A percentile compares a stretch with the other conserved stretches of the same genome.
phyloP scores from a whole-genome alignment of 2,797 vertebrate species.

The Callimico goeldii region DNA sequence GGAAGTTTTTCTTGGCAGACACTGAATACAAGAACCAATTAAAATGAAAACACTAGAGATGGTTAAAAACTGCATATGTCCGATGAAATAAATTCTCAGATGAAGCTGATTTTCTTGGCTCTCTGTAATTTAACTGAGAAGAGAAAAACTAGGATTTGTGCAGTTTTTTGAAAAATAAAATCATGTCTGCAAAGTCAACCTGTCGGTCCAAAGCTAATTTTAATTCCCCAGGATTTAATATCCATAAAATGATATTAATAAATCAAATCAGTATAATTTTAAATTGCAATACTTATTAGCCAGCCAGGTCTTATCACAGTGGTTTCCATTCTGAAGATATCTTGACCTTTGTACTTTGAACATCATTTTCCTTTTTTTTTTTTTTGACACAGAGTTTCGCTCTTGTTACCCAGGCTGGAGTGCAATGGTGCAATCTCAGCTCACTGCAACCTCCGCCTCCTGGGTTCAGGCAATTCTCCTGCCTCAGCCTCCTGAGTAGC shows the following conservation, averaged over 20 bases:
- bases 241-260: background rate
- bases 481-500: too few relatives aligned
- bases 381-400: too few relatives aligned
- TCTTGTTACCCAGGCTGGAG: too few relatives aligned
- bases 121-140: background rate
- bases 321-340: background rate
- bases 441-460: too few relatives aligned
- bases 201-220: background rate
- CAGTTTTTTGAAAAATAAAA: background rate
- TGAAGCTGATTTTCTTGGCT: background rate
- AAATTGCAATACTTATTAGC: background rate
- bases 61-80: rapidly evolving
- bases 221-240: background rate
- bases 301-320: background rate
- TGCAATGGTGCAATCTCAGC: too few relatives aligned
- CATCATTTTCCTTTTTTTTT: background rate
- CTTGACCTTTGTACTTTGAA: background rate
- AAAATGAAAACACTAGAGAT: background rate
- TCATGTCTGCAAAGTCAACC: background rate
- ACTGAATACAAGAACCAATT: background rate
- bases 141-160: background rate
- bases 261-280: background rate
- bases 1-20: background rate
- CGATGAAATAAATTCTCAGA: rapidly evolving
- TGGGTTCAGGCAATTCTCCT: too few relatives aligned